These are phyloP conservation scores for Platerodrilus igneus DNA, from an alignment of 2,888 invertebrate genomes.

Conservation along the genomic window DNA sequence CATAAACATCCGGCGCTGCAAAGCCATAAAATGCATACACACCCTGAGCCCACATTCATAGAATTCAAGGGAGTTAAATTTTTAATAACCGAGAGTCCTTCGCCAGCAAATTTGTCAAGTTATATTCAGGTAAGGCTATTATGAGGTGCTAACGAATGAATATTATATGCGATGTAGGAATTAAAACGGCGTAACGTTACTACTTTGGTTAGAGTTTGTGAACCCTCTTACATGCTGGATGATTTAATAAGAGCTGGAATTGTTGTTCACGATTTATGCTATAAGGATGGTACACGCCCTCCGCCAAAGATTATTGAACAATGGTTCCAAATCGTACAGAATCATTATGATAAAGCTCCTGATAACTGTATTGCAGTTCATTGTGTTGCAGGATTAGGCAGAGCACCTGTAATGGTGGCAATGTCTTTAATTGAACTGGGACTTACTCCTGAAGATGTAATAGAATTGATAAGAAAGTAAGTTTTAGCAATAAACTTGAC, in stretches of 20 bases:
- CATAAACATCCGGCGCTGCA: no score
- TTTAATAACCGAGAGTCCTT: constrained; percentile 97
- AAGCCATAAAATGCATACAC: no score
- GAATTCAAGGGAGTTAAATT: constrained; percentile 96
- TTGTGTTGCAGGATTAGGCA: constrained; percentile 96
- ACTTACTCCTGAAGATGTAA: constrained; percentile 97
- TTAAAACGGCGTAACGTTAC: constrained; percentile 93
- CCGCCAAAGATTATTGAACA: constrained; percentile 85
- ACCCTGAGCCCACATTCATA: constrained; percentile 89
- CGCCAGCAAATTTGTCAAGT: no score
- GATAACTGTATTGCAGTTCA: constrained; percentile 95
- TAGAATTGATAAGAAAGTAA: constrained; percentile 90
- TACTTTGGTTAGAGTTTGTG: constrained; percentile 96
- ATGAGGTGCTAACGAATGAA: no score
- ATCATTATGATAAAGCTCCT: constrained; percentile 76
- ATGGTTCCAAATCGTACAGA: constrained; percentile 81
- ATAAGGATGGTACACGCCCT: constrained; percentile 92
- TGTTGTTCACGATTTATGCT: constrained; percentile 89
- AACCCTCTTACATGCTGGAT: constrained; percentile 93
- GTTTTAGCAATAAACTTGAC: no score
- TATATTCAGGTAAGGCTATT: no score
- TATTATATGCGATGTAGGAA: no score
- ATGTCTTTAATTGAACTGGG: constrained; percentile 97
- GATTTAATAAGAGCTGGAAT: constrained; percentile 86
- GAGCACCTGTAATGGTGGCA: constrained; percentile 97